A percentile compares a stretch with the other conserved stretches of the same genome.
Conservation (phyloP, 2,888 invertebrate genomes). For the Lomographa bimaculata region DNA sequence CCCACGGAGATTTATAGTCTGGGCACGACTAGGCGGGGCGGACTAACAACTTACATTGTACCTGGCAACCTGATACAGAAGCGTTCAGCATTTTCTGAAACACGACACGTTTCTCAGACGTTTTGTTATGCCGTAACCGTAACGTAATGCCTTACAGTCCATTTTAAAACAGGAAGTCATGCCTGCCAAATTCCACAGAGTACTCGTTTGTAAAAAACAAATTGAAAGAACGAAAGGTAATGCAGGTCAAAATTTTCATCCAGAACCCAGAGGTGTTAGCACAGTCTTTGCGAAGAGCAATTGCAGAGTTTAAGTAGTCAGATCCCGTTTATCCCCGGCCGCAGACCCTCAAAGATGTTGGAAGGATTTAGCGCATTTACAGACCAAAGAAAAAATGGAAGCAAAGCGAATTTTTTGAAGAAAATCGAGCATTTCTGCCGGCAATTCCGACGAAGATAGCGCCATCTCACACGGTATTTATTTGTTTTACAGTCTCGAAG, state of each 20-base stretch:
- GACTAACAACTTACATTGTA: conserved; percentile 55
- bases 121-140: conserved; percentile 8
- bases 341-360: conserved; percentile 57
- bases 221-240: conserved; percentile 37
- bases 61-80: conserved; percentile 48
- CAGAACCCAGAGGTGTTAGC: conserved; percentile 52
- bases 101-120: conserved; percentile 24
- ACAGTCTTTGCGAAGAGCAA: conserved; percentile 53
- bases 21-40: conserved; percentile 52
- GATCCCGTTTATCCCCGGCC: conserved; percentile 54
- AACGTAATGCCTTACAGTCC: conserved; percentile 5
- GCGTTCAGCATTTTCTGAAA: conserved; percentile 43
- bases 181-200: conserved; percentile 4
- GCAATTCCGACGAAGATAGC: conserved; percentile 45
- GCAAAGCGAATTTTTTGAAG: conserved; percentile 35
- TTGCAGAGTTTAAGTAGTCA: conserved; percentile 63
- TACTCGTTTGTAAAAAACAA: conserved; percentile 4
- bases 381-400: conserved; percentile 46
- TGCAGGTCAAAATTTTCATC: conserved; percentile 61
- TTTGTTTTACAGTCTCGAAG: conserved; percentile 50
- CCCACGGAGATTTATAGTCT: conserved; percentile 62
- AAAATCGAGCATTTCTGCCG: conserved; percentile 51
- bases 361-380: conserved; percentile 63
- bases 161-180: conserved; percentile 22
- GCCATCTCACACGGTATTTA: conserved; percentile 48